phyloP scores from a whole-genome alignment of 2,888 invertebrate genomes.

The Apoderus coryli region DNA sequence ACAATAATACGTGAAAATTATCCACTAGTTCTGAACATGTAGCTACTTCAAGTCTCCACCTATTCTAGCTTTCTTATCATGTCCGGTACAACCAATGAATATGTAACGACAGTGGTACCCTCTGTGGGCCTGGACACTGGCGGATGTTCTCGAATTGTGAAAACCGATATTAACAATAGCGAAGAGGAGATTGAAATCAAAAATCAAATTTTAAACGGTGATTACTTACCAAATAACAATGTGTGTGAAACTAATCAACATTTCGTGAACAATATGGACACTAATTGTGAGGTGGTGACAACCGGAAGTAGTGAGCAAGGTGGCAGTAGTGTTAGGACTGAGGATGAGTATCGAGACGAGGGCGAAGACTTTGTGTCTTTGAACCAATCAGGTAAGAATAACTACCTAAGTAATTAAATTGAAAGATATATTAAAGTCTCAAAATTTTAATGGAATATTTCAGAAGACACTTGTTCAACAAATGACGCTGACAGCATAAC shows the following conservation, averaged over 20 bases:
- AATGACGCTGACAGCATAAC: slow-evolving; percentile 10
- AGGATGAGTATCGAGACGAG: slow-evolving; percentile 3
- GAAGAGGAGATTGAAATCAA: background rate
- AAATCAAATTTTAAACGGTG: slow-evolving; percentile 20
- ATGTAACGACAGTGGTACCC: no score
- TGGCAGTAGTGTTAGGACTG: slow-evolving; percentile 10
- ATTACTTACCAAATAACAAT: slow-evolving; percentile 17
- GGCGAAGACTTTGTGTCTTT: slow-evolving; percentile 10
- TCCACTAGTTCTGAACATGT: no score
- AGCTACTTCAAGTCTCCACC: no score
- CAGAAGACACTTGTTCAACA: slow-evolving; percentile 11
- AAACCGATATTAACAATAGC: background rate
- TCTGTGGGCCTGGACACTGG: no score
- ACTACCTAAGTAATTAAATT: no score
- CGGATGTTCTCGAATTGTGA: background rate
- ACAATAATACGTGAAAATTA: no score
- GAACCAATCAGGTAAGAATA: slow-evolving; percentile 14
- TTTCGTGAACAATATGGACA: slow-evolving; percentile 12
- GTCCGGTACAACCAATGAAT: background rate
- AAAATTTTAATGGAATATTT: no score
- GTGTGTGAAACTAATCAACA: background rate
- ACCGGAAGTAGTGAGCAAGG: slow-evolving; percentile 11
- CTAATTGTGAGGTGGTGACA: slow-evolving; percentile 4
- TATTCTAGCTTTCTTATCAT: no score
- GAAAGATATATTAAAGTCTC: no score